Base-by-base conservation (phyloP, 2,888 invertebrate genomes). In the Drosophila lacicola region DNA sequence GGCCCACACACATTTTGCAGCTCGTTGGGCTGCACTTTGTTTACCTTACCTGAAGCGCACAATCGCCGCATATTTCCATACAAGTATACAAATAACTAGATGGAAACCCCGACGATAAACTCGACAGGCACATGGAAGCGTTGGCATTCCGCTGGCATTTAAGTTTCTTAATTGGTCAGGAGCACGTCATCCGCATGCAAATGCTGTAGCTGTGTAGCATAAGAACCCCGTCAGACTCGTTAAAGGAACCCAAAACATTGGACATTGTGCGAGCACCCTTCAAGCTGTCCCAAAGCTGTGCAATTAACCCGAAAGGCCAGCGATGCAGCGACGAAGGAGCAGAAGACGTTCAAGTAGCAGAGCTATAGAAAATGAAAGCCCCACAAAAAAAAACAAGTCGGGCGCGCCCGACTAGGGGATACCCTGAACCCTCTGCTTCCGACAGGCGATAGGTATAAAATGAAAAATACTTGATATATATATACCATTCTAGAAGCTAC, bases 161-260 rank as follows among this genome's bases (percentile, higher is more conserved):
- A 66, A 56, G 65, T 75, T 77, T 80, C 2, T 78, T 83, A 82
- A 82, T 87, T 82, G 82, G 73, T 82, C 67, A 56, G 61, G 49
- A 79, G 65, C 77, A 67, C 73, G 79, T 79, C 82, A 85, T 77
- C 79, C 79, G 69, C 82, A 62, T 77, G 85, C 76, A 74, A 85
- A 62, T 67, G 61, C 55, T 56, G 41, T 51, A 77, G 67, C 53
- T 64, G 66, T 72, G 66, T 67, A 49, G 45, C 49, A 71, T 65
- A 49, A 33, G 49, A 29, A 8, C 29, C 37, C 21, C 39, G 37
- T 51, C 29, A 45, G 47, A 49, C 46, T 44, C 69, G 69, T 58
- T 68, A 47, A 68, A 25, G 46, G 68, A 58, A 46, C 57, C 41
- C 51, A 68, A 67, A 21, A 39, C 53, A 33, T 61, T 69, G 36